Base-by-base conservation (phyloP, 2,888 invertebrate species). In the Patella ulyssiponensis region DNA sequence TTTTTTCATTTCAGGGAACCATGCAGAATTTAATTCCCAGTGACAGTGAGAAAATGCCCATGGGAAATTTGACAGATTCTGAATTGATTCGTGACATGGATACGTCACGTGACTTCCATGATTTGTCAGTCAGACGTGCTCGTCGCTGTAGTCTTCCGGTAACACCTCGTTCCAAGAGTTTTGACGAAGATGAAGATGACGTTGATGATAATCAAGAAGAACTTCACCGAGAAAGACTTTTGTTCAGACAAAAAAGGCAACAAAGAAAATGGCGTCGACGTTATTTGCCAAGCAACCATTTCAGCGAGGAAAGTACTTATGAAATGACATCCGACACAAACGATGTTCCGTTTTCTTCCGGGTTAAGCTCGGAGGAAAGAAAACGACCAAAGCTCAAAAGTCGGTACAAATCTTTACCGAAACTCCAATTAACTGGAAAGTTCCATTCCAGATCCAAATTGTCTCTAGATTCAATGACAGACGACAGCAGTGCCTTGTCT, bases 151-250 rank as follows among this genome's bases (percentile, higher is more conserved):
- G 77, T 54, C 71, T 77, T 3, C 75, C 78, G 54, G 64, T 73
- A 77, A 53, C 69, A 70, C 70, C 44, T 11, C 27, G 33, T 44
- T 56, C 23, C 33, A 27, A 70, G 58, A 74, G 71, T 14, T 56
- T 75, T 15, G 69, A 75, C 17, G 75, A 74, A n/a, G 84, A 84
- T 58, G 84, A 83, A 56, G 81, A 84, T 12, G 83, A 83, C 12
- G 64, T 73, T 3, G 81, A 82, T 14, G 74, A 76, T 7, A 80
- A 83, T 73, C 81, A 80, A 33, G 80, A 78, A 17, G 74, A 79
- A 53, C 83, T 84, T 75, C 70, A 81, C 51, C 77, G 74, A 15
- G 83, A 85, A 78, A 74, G 85, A 27, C 78, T 80, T 74, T 78
- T 80, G 73, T 81, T 80, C 20, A 78, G 84, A 17, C 80, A 83